These are phyloP conservation scores for Gobio gobio DNA, from an alignment of 2,113 vertebrate species.

Conservation along the genomic window DNA sequence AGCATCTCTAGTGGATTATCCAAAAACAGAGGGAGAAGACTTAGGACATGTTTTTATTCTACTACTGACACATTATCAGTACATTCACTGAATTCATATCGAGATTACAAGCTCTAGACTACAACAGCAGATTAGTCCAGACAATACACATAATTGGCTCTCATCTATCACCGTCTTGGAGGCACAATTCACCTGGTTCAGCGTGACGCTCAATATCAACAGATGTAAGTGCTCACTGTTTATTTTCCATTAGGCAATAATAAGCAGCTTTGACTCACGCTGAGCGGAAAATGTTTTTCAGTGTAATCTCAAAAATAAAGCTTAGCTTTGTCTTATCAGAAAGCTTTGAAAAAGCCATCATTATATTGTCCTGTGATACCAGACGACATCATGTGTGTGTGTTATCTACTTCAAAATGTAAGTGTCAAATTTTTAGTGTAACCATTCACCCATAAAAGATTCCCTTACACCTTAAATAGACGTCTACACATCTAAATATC, in stretches of 20 bases:
- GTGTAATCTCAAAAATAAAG: constrained; percentile 46
- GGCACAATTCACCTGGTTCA: background rate
- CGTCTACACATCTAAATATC: background rate
- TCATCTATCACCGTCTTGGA: background rate
- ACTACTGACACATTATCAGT: background rate
- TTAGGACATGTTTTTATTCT: background rate
- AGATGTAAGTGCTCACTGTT: constrained; percentile 9
- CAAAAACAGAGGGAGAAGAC: background rate
- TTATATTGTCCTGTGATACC: constrained; percentile 29
- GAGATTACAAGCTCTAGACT: background rate
- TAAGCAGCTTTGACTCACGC: constrained; percentile 31
- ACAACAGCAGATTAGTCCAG: background rate
- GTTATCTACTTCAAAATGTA: background rate
- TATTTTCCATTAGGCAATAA: constrained; percentile 34
- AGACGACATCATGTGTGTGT: no score
- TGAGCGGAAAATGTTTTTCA: constrained; percentile 14
- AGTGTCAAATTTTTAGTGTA: no score
- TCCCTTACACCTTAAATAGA: background rate
- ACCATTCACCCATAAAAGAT: background rate
- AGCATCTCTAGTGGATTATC: constrained; percentile 27
- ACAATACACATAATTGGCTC: background rate
- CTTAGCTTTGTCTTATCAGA: constrained; percentile 30
- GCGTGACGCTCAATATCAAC: background rate
- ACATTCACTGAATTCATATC: background rate
- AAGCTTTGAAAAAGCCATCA: constrained; percentile 30